Conservation (phyloP, 1,140 invertebrate species). For the Eumeta japonica region DNA sequence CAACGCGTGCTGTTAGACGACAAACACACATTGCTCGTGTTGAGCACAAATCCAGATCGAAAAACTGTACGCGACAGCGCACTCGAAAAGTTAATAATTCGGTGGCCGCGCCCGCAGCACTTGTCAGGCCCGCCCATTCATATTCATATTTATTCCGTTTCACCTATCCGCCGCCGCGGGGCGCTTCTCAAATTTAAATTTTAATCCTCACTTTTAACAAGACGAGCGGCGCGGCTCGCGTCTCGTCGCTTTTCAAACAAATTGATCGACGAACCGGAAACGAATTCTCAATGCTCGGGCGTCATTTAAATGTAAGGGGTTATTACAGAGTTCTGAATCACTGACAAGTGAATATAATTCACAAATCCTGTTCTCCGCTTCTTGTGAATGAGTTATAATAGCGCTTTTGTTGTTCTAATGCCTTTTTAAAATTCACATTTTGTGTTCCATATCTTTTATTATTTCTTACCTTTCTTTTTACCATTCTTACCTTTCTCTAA, state of each 20-base stretch:
- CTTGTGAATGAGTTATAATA: no score
- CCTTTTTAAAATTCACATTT: no score
- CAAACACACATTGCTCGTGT: no score
- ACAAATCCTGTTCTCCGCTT: no score
- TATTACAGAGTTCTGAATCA: no score
- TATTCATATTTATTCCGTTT: constrained; percentile 57
- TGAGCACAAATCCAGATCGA: constrained; percentile 7
- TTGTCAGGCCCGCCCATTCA: constrained; percentile 48
- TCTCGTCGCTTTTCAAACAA: constrained; percentile 24
- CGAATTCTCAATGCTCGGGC: constrained; percentile 43
- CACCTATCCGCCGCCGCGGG: constrained; percentile 44
- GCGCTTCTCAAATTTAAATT: constrained; percentile 43
- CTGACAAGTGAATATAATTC: no score
- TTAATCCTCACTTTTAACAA: constrained; percentile 51
- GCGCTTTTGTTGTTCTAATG: no score
- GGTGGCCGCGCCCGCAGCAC: constrained; percentile 36
- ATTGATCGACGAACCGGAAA: constrained; percentile 42
- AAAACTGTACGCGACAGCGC: constrained; percentile 28
- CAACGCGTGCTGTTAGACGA: no score
- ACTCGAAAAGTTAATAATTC: constrained; percentile 54
- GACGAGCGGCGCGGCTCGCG: constrained; percentile 31
- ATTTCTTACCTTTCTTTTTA: no score
- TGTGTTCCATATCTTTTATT: no score
- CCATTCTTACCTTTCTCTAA: no score
- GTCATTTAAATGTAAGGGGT: no score